These are phyloP conservation scores for Drosophila lacicola DNA, from an alignment of 2,888 invertebrate genomes.

Conservation along the genomic window DNA sequence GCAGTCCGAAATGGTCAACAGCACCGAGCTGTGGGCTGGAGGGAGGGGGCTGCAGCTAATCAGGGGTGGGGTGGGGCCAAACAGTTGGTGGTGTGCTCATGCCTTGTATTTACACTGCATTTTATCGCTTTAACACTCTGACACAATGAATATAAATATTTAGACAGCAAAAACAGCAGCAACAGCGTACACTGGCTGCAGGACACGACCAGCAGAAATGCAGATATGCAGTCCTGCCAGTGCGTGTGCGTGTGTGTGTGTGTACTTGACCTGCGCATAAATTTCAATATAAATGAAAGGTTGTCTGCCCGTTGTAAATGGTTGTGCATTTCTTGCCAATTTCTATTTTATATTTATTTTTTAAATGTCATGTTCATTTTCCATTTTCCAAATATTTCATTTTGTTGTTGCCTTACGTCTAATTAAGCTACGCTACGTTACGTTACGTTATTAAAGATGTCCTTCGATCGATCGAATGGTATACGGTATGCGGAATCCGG, in stretches of 20 bases:
- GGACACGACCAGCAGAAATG: conserved; percentile 69
- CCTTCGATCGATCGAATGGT: conserved; percentile 26
- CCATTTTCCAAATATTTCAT: conserved; percentile 21
- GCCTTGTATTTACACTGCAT: conserved; percentile 80
- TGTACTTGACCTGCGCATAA: conserved; percentile 73
- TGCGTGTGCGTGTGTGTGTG: conserved; percentile 7
- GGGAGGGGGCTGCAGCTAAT: conserved; percentile 52
- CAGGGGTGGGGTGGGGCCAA: conserved; percentile 40
- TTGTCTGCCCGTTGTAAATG: conserved; percentile 49
- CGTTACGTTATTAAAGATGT: conserved; percentile 46
- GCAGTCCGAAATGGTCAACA: conserved; percentile 51
- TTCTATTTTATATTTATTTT: conserved; percentile 51
- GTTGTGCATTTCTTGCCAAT: conserved; percentile 43
- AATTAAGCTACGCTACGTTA: conserved; percentile 18
- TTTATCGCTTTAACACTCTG: conserved; percentile 81
- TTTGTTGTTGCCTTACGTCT: neutral
- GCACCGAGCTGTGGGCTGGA: conserved; percentile 13
- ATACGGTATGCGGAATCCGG: conserved; percentile 17
- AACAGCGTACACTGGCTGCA: conserved; percentile 47
- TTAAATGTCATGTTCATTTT: conserved; percentile 27
- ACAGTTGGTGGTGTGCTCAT: conserved; percentile 25
- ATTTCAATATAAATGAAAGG: conserved; percentile 77
- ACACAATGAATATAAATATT: conserved; percentile 81
- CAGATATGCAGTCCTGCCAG: conserved; percentile 12
- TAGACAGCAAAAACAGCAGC: conserved; percentile 81